These are phyloP conservation scores for Heterohyrax brucei DNA, from an alignment of 2,797 vertebrate species.

Conservation along the genomic window DNA sequence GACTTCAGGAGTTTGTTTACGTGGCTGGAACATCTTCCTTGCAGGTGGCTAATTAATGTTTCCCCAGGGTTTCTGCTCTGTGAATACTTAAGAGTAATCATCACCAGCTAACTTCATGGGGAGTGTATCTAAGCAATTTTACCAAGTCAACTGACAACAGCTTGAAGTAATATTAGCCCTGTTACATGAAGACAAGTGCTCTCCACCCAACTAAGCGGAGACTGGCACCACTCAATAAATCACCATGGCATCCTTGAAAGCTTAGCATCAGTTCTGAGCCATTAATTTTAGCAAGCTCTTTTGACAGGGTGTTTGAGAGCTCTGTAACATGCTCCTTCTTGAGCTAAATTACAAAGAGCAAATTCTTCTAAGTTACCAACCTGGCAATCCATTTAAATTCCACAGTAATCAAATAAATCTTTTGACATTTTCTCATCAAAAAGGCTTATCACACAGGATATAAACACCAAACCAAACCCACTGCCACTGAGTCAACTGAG, in stretches of 20 bases:
- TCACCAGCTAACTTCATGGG: slow-evolving; percentile 88
- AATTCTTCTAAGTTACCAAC: slow-evolving; percentile 86
- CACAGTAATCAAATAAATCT: slow-evolving; percentile 87
- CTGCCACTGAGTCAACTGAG: too few relatives aligned
- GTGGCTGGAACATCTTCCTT: slow-evolving; percentile 87
- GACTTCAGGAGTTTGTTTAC: slow-evolving; percentile 90
- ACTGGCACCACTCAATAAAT: slow-evolving; percentile 92
- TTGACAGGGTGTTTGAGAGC: slow-evolving; percentile 89
- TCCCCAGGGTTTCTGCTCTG: slow-evolving; percentile 90
- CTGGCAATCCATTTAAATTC: slow-evolving; percentile 81
- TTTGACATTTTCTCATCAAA: slow-evolving; percentile 74
- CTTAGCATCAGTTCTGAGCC: slow-evolving; percentile 90
- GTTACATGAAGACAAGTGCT: slow-evolving; percentile 90
- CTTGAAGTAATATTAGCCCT: slow-evolving; percentile 92
- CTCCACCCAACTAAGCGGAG: slow-evolving; percentile 90
- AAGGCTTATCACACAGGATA: slow-evolving; percentile 62
- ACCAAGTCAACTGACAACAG: slow-evolving; percentile 92
- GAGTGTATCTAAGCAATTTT: slow-evolving; percentile 90
- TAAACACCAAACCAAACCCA: neutral
- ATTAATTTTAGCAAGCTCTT: slow-evolving; percentile 91
- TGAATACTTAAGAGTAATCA: slow-evolving; percentile 92
- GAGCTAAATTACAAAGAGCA: slow-evolving; percentile 89
- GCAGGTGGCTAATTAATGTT: slow-evolving; percentile 89
- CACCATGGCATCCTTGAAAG: slow-evolving; percentile 90
- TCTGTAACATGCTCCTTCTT: slow-evolving; percentile 86